phyloP scores from a whole-genome alignment of 92 coral and sea anemone species.

The Zoanthus sociatus region DNA sequence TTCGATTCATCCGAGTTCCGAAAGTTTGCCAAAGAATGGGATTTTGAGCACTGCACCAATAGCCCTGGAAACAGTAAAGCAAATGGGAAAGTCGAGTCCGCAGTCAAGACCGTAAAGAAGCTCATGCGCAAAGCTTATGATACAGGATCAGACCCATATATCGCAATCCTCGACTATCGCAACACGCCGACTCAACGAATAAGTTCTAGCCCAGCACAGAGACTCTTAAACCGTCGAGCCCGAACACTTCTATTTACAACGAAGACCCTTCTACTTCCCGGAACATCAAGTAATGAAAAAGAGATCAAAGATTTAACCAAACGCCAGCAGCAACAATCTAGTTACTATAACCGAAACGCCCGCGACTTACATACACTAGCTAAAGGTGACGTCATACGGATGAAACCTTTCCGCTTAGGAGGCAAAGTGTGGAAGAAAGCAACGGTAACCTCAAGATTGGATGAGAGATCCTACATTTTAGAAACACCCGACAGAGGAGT shows the following conservation, averaged over 20 bases:
- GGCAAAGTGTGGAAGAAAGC: slow-evolving; percentile 39
- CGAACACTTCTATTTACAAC: slow-evolving; percentile 7
- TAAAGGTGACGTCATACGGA: slow-evolving; percentile 35
- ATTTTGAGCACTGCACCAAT: no score
- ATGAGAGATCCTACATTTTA: not conserved
- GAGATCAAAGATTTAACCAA: no score
- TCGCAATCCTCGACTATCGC: no score
- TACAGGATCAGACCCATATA: no score
- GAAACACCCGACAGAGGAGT: no score
- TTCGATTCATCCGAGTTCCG: not conserved
- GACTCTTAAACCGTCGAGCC: no score
- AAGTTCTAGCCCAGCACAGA: no score
- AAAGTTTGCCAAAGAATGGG: not conserved
- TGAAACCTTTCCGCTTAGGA: slow-evolving; percentile 38
- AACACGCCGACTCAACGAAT: no score
- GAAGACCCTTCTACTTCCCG: slow-evolving; percentile 16
- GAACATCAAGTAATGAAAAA: slow-evolving; percentile 24
- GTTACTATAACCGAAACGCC: slow-evolving; percentile 12
- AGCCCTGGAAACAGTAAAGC: no score
- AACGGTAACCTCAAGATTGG: not conserved
- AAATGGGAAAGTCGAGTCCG: not conserved
- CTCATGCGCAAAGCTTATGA: no score
- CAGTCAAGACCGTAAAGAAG: no score
- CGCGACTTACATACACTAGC: slow-evolving; percentile 13
- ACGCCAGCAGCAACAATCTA: not conserved